These are phyloP conservation scores for Orcinus orca DNA, from an alignment of 2,113 vertebrate genomes.

Conservation along the genomic window DNA sequence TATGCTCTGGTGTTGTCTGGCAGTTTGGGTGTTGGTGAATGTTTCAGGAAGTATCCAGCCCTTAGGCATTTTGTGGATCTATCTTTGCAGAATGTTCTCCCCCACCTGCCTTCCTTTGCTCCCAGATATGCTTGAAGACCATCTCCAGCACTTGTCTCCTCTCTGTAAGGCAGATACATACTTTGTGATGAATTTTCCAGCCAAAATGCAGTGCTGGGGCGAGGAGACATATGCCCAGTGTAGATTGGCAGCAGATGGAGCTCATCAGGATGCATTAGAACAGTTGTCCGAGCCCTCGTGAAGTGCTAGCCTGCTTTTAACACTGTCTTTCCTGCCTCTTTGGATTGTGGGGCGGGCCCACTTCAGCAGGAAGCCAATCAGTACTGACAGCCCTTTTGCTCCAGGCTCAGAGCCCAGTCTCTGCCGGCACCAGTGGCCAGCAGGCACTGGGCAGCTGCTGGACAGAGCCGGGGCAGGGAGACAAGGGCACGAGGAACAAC, in stretches of 20 bases:
- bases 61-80: background rate
- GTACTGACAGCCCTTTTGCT: background rate
- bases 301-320: slow-evolving; percentile 57
- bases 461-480: background rate
- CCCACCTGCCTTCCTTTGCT: background rate
- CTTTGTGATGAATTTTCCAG: slow-evolving; percentile 39
- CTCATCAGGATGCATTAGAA: slow-evolving; percentile 58
- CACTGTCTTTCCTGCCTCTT: slow-evolving; percentile 19
- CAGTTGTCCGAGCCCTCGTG: slow-evolving; percentile 37
- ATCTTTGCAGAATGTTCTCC: background rate
- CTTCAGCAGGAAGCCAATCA: slow-evolving; percentile 36
- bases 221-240: slow-evolving; percentile 41
- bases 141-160: slow-evolving; percentile 7
- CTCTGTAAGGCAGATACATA: background rate
- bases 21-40: background rate
- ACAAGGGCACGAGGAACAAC: background rate
- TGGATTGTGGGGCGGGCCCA: slow-evolving; percentile 22
- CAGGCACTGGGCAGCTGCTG: background rate
- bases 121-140: background rate
- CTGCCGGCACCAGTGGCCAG: background rate
- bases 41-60: background rate
- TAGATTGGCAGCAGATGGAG: slow-evolving; percentile 52
- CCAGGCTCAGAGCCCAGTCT: slow-evolving; percentile 37
- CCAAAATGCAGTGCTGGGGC: background rate
- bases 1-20: background rate